Conservation (phyloP, 92 coral and sea anemone species). For the Porites cylindrica region DNA sequence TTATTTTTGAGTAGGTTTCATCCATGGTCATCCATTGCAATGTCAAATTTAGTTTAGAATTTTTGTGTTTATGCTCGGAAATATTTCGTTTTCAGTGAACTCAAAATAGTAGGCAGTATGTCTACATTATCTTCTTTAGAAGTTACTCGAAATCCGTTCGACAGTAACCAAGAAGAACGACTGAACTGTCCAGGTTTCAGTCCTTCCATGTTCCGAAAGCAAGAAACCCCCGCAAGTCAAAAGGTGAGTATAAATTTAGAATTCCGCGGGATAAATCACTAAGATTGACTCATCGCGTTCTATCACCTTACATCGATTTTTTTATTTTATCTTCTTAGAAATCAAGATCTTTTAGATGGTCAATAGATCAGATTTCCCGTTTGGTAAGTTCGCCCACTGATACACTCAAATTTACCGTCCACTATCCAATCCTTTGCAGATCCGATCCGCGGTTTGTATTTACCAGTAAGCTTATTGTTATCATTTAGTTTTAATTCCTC, state of each 20-base stretch:
- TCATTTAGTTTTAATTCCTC: no score
- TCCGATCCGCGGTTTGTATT: no score
- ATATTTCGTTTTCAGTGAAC: not conserved
- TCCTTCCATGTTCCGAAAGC: constrained; percentile 94
- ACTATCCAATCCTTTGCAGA: not conserved
- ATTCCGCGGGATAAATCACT: not conserved
- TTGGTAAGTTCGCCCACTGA: constrained; percentile 67
- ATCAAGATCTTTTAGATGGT: constrained; percentile 87
- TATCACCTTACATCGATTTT: not conserved
- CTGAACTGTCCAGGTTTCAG: constrained; percentile 91
- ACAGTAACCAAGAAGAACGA: constrained; percentile 78
- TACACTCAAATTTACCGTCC: not conserved
- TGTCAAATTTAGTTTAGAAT: not conserved
- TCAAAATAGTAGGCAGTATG: constrained; percentile 72
- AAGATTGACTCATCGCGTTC: not conserved
- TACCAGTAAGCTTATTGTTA: no score
- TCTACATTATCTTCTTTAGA: constrained; percentile 83
- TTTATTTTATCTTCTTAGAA: constrained; percentile 53
- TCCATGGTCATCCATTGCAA: constrained; percentile 14
- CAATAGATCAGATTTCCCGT: constrained; percentile 95
- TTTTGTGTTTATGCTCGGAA: constrained; percentile 1
- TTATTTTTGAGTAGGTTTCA: constrained; percentile 29
- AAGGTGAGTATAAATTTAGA: constrained; percentile 62
- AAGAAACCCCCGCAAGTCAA: constrained; percentile 90
- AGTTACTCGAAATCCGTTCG: constrained; percentile 93